Conservation (phyloP, 2,888 invertebrate species). For the Acanthopleura granulata region DNA sequence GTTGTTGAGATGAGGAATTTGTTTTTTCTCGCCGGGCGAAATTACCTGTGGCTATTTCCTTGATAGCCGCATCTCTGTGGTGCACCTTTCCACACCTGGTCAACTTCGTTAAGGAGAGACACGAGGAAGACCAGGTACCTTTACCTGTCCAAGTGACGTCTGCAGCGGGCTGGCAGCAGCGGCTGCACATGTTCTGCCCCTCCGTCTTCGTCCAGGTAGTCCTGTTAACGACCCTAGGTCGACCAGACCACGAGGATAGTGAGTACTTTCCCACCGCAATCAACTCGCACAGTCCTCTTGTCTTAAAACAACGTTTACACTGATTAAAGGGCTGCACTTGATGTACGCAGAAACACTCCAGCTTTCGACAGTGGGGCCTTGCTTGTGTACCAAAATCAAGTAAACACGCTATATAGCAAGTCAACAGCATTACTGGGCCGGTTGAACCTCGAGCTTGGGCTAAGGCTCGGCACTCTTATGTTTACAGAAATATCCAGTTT, state of each 20-base stretch:
- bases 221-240: background rate
- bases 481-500: slow-evolving; percentile 8
- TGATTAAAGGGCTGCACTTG: background rate
- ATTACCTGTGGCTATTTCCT: too few species aligned
- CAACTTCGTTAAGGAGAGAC: background rate
- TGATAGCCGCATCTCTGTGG: too few species aligned
- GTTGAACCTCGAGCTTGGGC: background rate
- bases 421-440: background rate
- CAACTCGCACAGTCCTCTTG: background rate
- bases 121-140: background rate
- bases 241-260: background rate
- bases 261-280: background rate
- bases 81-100: background rate
- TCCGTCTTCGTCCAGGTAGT: background rate
- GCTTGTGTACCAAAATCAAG: background rate
- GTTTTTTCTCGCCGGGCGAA: too few species aligned
- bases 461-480: background rate
- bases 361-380: background rate
- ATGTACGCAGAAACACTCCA: background rate
- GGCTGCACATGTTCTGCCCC: background rate
- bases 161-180: background rate
- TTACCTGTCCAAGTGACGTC: background rate
- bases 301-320: slow-evolving; percentile 4
- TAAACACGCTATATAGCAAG: background rate
- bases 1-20: too few species aligned